Evolutionary conservation across 1,140 invertebrate genomes (phyloP).

Genomic region (Drosophila ambigua): DNA sequence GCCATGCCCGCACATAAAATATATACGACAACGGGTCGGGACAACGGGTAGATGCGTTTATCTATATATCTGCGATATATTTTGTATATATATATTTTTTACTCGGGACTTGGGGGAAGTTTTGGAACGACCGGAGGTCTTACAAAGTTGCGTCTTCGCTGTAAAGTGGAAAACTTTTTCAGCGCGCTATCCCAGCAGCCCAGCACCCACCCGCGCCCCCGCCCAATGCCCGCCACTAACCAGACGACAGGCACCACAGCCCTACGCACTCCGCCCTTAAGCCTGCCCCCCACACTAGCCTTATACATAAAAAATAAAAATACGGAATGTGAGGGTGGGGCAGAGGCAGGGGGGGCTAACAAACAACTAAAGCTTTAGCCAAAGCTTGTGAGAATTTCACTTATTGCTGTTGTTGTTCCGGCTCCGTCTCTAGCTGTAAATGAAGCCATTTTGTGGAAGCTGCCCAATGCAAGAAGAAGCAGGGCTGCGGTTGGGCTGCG

Average conservation of each 20-base stretch:
- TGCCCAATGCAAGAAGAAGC: neutral
- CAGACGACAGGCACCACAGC: neutral
- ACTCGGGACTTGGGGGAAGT: slow-evolving; percentile 24
- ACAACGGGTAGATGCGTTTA: slow-evolving; percentile 7
- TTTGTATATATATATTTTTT: slow-evolving; percentile 29
- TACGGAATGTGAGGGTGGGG: neutral
- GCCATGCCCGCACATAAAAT: slow-evolving; percentile 1
- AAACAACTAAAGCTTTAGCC: slow-evolving; percentile 46
- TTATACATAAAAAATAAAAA: slow-evolving; percentile 13
- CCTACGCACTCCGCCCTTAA: neutral
- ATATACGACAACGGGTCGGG: neutral
- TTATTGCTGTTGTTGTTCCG: slow-evolving; percentile 32
- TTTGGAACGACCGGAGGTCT: slow-evolving; percentile 29
- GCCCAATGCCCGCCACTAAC: neutral
- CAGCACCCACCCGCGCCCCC: too few species aligned
- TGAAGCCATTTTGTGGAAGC: slow-evolving; percentile 59
- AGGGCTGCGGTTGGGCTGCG: neutral
- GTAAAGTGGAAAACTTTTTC: slow-evolving; percentile 77
- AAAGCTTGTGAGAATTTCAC: slow-evolving; percentile 53
- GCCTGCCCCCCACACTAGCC: neutral
- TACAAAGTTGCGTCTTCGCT: slow-evolving; percentile 50
- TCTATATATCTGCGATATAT: neutral
- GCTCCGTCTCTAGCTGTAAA: slow-evolving; percentile 43
- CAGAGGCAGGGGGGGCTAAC: neutral
- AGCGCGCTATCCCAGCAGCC: slow-evolving; percentile 26